Evolutionary conservation across 2,888 invertebrate species (phyloP).

Genomic region (Acronicta psi): DNA sequence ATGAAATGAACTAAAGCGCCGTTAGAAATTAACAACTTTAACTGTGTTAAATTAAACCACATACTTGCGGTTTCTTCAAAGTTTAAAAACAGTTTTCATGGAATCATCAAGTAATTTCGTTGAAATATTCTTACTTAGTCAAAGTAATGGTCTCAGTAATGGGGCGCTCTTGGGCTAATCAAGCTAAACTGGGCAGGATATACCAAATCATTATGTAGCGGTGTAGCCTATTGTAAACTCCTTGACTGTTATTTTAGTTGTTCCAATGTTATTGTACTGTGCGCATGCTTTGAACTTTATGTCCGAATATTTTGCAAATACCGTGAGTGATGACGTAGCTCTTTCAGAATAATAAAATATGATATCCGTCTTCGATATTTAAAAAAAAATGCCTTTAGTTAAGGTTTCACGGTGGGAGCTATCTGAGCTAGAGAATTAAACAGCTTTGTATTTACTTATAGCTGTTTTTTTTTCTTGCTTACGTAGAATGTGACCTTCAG

Average conservation of each 20-base stretch:
- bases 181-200: background rate
- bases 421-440: too few relatives aligned
- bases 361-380: background rate
- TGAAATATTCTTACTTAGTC: background rate
- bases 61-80: conserved; percentile 8
- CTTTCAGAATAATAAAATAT: background rate
- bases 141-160: background rate
- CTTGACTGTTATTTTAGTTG: conserved; percentile 11
- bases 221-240: conserved; percentile 1
- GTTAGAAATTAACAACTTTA: conserved; percentile 31
- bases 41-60: conserved; percentile 3
- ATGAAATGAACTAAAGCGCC: background rate
- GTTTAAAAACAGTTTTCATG: conserved; percentile 5
- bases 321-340: background rate
- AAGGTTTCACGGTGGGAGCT: too few relatives aligned
- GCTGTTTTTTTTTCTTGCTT: background rate
- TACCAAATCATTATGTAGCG: background rate
- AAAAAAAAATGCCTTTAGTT: conserved; percentile 1
- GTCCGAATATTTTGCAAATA: conserved; percentile 16
- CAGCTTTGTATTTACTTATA: background rate
- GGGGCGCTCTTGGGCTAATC: background rate
- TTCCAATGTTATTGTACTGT: conserved; percentile 12
- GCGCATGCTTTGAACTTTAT: conserved; percentile 6
- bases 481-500: background rate
- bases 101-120: conserved; percentile 15